Evolutionary conservation across 2,888 invertebrate genomes (phyloP), one percentile per base, ranked within the genome.

Genomic region (Heliconius cydno): DNA sequence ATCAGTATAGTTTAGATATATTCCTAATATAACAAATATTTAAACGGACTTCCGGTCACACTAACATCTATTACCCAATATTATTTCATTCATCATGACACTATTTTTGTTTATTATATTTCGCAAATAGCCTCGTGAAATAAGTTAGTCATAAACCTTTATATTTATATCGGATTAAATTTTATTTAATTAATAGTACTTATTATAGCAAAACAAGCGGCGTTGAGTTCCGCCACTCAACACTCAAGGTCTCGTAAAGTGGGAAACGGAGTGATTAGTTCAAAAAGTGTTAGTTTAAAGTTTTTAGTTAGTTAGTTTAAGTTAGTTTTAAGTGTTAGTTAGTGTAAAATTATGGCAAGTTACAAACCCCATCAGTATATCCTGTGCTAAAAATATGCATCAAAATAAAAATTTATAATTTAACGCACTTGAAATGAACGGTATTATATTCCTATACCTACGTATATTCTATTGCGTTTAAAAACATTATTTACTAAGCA

Each of bases 1-100:
- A n/a, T n/a, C 3, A 52, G 52, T 13, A 52, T 15, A n/a, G 60
- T 60, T 12, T n/a, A 60, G n/a, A n/a, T 22, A n/a, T 60, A 60
- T 60, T 60, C n/a, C 12, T 1, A 12, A 60, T 25, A n/a, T 41
- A 41, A 7, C 15, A 70, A 28, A 15, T 15, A 70, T 70, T 70
- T 46, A 25, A 25, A 46, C 41, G 41, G 70, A 70, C 41, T 70
- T 70, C 70, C 70, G 70, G 70, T 70, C 13, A 41, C 9, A n/a
- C 22, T 41, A 15, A 25, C 15, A 41, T 68, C 41, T 41, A 19
- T 70, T 70, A 38, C 22, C 41, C 41, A 70, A 70, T 65, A 65
- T 28, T 6, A 19, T 15, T 19, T n/a, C 19, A 15, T 6, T 70
- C 15, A 46, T 46, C 70, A 9, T 70, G 70, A 70, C 41, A 70